Evolutionary conservation across 1,140 invertebrate genomes (phyloP), one percentile per base, ranked within the genome.

Genomic region (Pogonognathellus flavescens): DNA sequence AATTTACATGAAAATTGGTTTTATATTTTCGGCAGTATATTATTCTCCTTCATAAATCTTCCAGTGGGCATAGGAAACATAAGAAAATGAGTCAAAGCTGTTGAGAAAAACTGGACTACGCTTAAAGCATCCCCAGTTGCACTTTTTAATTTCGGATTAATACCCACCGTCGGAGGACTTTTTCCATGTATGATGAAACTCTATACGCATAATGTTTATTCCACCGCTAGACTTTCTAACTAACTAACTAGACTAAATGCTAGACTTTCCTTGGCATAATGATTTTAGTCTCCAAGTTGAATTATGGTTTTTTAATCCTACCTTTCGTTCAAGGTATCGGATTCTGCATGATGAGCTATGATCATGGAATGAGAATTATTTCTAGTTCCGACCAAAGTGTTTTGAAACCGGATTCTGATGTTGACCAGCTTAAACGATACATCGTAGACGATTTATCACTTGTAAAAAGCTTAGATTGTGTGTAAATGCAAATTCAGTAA

Each of bases 31-130:
- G n/a, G 7, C 52, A 87, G 86, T 50, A 87, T 83, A 18, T n/a
- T n/a, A n/a, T 85, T 87, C 72, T 87, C 84, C 16, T 85, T 87
- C 20, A 53, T 87, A n/a, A 80, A 83, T 60, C 80, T 87, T 49
- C 87, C 87, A 8, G 25, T 84, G 13, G 85, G 84, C 4, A 83
- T 80, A 2, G 25, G 49, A 11, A 62, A 87, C 80, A 82, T 85
- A 22, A 62, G 85, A 60, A 50, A 86, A 20, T 1, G 87, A 6
- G 11, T 87, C 0, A 10, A 49, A 7, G 55, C 60, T 22, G 62
- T 87, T 5, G 82, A 81, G 55, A 52, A 25, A 57, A 49, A 84
- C 13, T 57, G 84, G 53, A 59, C 50, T 8, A 1, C 59, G 1
- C 85, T 86, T 0, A 87, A 84, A 49, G 66, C 70, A 14, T 87